A percentile compares a stretch with the other conserved stretches of the same genome.
phyloP scores from a whole-genome alignment of 2,113 vertebrate genomes.

The Brienomyrus brachyistius region DNA sequence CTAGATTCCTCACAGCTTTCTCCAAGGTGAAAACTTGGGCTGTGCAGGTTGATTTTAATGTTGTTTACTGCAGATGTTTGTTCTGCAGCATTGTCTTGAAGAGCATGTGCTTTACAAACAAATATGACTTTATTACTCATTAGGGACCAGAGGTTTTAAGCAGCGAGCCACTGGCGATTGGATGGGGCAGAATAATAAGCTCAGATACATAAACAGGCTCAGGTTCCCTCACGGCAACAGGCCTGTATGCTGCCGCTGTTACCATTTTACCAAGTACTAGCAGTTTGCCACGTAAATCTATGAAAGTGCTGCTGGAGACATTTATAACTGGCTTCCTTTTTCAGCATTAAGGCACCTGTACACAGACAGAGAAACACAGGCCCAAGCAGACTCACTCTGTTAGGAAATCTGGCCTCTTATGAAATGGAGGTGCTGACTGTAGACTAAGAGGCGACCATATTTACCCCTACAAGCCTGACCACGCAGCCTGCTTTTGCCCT shows the following conservation, averaged over 20 bases:
- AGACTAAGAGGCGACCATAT: conserved; percentile 1
- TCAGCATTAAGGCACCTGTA: neutral
- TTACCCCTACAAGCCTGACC: neutral
- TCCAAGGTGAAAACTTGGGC: conserved; percentile 23
- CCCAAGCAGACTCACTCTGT: neutral
- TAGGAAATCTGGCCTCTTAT: neutral
- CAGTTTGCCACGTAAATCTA: neutral
- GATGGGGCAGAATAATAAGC: neutral
- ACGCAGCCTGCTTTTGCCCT: neutral
- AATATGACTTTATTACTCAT: conserved; percentile 46
- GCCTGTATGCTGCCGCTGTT: neutral
- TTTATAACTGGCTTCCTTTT: neutral
- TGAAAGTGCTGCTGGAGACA: neutral
- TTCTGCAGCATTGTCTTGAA: conserved; percentile 31
- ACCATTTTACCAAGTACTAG: neutral
- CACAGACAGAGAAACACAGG: neutral
- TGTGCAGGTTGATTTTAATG: conserved; percentile 42
- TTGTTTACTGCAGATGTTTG: conserved; percentile 41
- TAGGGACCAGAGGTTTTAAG: conserved; percentile 26
- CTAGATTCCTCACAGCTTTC: conserved; percentile 37
- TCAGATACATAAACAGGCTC: neutral
- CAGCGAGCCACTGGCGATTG: neutral
- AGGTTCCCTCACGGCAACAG: neutral
- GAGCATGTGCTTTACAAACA: conserved; percentile 42
- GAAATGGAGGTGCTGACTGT: neutral